Evolutionary conservation across 2,113 vertebrate species (phyloP).

Genomic region (cattle (Bos taurus)): ARS-UCD2.0 NC_037357.1:60027501-60028000

Average conservation of each 20-base stretch:
- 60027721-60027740: not conserved
- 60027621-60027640: too few relatives aligned
- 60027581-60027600: too few relatives aligned
- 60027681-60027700: too few relatives aligned
- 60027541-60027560: too few relatives aligned
- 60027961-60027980: not conserved
- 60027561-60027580: too few relatives aligned
- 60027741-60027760: not conserved
- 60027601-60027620: too few relatives aligned
- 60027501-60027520: not conserved
- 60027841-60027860: not conserved
- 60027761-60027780: not conserved
- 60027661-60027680: too few relatives aligned
- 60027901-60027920: not conserved
- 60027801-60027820: not conserved
- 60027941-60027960: not conserved
- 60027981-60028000: not conserved
- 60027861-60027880: not conserved
- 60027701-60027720: not conserved
- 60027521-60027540: too few relatives aligned
- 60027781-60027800: not conserved
- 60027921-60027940: slow-evolving; percentile 19
- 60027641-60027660: too few relatives aligned
- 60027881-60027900: not conserved
- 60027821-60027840: not conserved